Conservation (phyloP, 2,113 vertebrate genomes). For the Mormoops blainvillei region DNA sequence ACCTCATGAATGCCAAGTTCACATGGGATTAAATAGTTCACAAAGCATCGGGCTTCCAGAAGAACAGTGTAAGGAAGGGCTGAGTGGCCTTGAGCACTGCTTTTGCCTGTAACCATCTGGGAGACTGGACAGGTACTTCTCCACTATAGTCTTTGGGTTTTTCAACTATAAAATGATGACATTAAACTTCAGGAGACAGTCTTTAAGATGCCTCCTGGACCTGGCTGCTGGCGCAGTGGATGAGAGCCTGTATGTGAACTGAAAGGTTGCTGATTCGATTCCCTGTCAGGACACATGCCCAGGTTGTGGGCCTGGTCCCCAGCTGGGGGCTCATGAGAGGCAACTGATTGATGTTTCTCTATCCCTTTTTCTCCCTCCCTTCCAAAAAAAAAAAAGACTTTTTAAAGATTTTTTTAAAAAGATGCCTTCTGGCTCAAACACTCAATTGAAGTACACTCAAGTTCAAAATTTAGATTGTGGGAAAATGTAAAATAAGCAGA, state of each 20-base stretch:
- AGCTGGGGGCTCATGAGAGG: no score
- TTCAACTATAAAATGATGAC: neutral
- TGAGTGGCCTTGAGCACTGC: neutral
- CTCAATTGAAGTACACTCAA: neutral
- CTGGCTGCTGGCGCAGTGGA: no score
- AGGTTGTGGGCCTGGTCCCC: no score
- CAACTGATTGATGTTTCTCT: neutral
- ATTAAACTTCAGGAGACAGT: neutral
- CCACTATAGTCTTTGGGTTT: neutral
- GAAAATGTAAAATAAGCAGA: neutral
- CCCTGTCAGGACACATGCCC: no score
- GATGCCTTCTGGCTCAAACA: neutral
- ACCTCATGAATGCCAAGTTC: neutral
- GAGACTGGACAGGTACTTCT: neutral
- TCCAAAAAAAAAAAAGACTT: no score
- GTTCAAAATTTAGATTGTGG: neutral
- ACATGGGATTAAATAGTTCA: neutral
- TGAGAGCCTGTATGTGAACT: no score
- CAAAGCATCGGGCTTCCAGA: neutral
- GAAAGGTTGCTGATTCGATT: no score
- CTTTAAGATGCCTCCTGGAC: neutral
- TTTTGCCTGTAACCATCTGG: neutral
- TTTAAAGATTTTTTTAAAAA: neutral
- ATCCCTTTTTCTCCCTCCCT: neutral
- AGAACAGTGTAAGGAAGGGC: neutral